Base-by-base conservation (phyloP, 2,113 vertebrate species). In the Micronisus gabar region DNA sequence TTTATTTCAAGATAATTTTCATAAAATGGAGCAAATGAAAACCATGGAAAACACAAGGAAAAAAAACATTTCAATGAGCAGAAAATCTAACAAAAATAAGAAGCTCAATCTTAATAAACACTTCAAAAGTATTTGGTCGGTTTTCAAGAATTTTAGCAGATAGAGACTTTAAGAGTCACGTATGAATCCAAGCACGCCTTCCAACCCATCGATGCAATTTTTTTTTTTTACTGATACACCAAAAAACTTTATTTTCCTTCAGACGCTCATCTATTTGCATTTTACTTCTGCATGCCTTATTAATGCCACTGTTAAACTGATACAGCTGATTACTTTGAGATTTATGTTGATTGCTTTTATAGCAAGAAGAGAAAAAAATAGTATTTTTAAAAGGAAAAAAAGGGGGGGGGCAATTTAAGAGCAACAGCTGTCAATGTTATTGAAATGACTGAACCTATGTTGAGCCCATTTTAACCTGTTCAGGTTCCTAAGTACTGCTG, bases 141-240 rank as follows among this genome's bases (percentile, higher is more conserved):
- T 81, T 81, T 68, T 68, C 34, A 78, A 55, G 32, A 68, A 15
- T 36, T 53, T 58, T 48, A 48, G 19, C 22, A 72, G 16, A 43
- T 32, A 75, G 36, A 61, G 15, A 52, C 21, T 65, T 53, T 4
- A 38, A 36, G 55, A 72, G 20, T 32, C 10, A 22, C 32, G 7
- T 5, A 43, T 43, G 7, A 7, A 82, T 18, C 6, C 30, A 75
- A 71, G 45, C 11, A 75, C 1, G 4, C n/a, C 15, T 62, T 82
- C 17, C 41, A 80, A 71, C 1, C 2, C 9, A 82, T 15, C 1
- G 45, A 25, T 3, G 3, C 0, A 7, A 2, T 1, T 40, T 25
- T 26, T 32, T 47, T 32, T 66, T 63, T 81, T 41, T 4, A 21
- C 5, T 7, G 6, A 59, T 9, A 55, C 2, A 13, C 19, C 6